Evolutionary conservation across 2,797 vertebrate species (phyloP), one percentile per base, ranked within the genome.

Genomic region (Lerista edwardsae): DNA sequence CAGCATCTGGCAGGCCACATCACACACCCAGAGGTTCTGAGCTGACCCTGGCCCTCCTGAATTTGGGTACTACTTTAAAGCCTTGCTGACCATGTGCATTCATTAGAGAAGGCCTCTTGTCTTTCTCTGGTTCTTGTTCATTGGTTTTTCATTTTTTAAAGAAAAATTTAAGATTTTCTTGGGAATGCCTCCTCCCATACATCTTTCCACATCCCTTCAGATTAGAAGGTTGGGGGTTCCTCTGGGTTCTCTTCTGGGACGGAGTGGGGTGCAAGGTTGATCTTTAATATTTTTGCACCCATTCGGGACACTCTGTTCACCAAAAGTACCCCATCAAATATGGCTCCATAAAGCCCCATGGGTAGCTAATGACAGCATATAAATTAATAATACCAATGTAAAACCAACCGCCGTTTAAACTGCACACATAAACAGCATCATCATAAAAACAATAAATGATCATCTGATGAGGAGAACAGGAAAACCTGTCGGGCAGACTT

Each of bases 381-480:
- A 78, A 72, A 84, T 64, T 64, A 79, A 62, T 71, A 69, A 69
- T 77, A 34, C 75, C n/a, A 71, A 47, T 78, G 47, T 84, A 71
- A 78, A 84, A 51, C 67, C 73, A 83, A 68, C 15, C 75, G 76
- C 44, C 39, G 51, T 72, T 84, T 78, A 44, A 69, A 44, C 21
- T 27, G 67, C 41, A 34, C 15, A n/a, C 44, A 79, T 62, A 84
- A 79, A 72, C 15, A 84, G 34, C n/a, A n/a, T 8, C 29, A 61
- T 59, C 25, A 84, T 79, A 78, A 78, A 79, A 72, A 36, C 31
- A 71, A 71, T 51, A 71, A 64, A 84, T 79, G 64, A 17, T 55
- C 59, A 61, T 23, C 19, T 72, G 23, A 36, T 61, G 59, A 69
- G 68, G 25, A 27, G 68, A 62, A 44, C 44, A 72, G n/a, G 64